These are phyloP conservation scores for Drosophila subquinaria DNA, from an alignment of 2,888 invertebrate species.

Conservation along the genomic window DNA sequence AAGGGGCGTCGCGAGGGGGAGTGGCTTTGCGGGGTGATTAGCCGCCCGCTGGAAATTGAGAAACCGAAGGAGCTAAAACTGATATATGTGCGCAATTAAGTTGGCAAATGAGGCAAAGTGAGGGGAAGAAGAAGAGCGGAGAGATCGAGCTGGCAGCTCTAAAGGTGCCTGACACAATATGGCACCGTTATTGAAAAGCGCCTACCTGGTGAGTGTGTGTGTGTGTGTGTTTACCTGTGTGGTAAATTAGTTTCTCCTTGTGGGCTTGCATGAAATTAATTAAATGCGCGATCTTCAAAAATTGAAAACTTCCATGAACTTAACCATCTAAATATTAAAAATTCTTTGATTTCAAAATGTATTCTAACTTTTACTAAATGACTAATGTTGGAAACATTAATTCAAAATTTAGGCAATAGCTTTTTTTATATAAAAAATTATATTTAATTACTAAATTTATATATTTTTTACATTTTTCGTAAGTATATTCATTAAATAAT, in stretches of 20 bases:
- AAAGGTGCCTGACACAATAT: conserved; percentile 72
- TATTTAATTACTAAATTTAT: too few species aligned
- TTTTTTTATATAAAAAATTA: too few species aligned
- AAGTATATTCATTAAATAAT: background rate
- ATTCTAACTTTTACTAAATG: too few species aligned
- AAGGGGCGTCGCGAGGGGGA: background rate
- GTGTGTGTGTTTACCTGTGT: conserved; percentile 1
- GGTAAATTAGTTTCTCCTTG: conserved; percentile 13
- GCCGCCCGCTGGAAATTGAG: conserved; percentile 47
- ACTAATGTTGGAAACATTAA: too few species aligned
- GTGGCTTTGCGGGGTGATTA: conserved; percentile 45
- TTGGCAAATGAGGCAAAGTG: conserved; percentile 43
- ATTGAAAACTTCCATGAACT: background rate
- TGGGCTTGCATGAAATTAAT: conserved; percentile 36
- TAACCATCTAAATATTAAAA: background rate
- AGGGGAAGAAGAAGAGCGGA: background rate
- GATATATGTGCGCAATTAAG: conserved; percentile 75
- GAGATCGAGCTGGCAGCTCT: conserved; percentile 1
- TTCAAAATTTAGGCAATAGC: too few species aligned
- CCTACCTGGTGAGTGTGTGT: conserved; percentile 22
- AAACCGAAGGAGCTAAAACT: conserved; percentile 46
- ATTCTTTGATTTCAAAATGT: background rate
- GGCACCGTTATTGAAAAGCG: conserved; percentile 79
- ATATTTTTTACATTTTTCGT: background rate
- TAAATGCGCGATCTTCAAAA: conserved; percentile 20